These are phyloP conservation scores for Gopherus flavomarginatus DNA, from an alignment of 2,113 vertebrate genomes.

Conservation along the genomic window DNA sequence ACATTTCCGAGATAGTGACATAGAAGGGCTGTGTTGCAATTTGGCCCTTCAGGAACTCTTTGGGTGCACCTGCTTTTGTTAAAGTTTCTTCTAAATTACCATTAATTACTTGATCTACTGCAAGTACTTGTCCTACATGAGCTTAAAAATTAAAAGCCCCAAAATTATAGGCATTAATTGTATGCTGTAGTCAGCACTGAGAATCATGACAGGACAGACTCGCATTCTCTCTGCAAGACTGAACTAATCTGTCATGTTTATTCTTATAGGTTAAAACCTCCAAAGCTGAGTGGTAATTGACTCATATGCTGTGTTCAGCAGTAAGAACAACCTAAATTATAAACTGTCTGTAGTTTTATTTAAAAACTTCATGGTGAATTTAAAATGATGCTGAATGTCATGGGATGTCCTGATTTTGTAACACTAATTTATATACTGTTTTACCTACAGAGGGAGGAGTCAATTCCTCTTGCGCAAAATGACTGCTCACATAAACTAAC, in stretches of 20 bases:
- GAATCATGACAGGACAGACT: neutral
- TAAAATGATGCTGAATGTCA: neutral
- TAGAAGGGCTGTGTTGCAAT: neutral
- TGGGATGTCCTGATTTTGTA: neutral
- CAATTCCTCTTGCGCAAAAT: neutral
- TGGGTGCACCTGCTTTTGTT: constrained; percentile 7
- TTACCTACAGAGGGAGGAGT: neutral
- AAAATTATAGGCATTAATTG: constrained; percentile 19
- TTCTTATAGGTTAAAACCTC: constrained; percentile 29
- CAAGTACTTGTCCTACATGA: constrained; percentile 50
- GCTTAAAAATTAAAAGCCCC: constrained; percentile 56
- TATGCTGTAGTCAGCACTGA: constrained; percentile 37
- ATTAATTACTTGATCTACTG: constrained; percentile 46
- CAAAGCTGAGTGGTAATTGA: neutral
- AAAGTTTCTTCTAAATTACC: constrained; percentile 15
- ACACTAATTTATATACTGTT: neutral
- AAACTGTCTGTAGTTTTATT: neutral
- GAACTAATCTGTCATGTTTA: constrained; percentile 36
- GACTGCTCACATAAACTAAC: neutral
- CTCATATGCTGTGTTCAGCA: neutral
- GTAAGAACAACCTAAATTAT: neutral
- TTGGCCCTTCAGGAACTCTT: neutral
- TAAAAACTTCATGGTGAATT: neutral
- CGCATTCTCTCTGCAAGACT: constrained; percentile 5
- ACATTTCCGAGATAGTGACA: neutral